Conservation (phyloP, 2,888 invertebrate species). For the Philopedon plagiatum region DNA sequence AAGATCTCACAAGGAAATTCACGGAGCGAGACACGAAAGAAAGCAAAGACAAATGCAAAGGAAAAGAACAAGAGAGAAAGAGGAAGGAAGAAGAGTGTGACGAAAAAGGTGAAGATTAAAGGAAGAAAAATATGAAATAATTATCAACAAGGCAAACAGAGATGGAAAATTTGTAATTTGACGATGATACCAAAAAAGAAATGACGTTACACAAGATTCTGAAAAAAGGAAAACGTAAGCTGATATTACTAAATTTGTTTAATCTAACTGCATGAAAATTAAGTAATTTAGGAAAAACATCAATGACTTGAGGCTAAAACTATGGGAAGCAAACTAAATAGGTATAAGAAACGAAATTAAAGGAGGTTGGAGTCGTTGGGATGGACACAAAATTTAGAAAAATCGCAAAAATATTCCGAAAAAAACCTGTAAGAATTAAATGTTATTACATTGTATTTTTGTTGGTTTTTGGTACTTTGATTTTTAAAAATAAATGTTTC, state of each 20-base stretch:
- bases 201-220: too few species aligned
- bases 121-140: background rate
- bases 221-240: too few species aligned
- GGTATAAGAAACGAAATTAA: background rate
- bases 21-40: background rate
- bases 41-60: background rate
- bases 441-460: background rate
- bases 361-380: background rate
- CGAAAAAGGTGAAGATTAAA: background rate
- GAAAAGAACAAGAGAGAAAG: background rate
- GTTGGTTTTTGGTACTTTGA: conserved; percentile 7
- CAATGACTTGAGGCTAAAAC: too few species aligned
- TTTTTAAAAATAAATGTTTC: background rate
- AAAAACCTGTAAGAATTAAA: background rate
- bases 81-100: background rate
- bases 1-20: conserved; percentile 5
- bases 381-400: conserved; percentile 1
- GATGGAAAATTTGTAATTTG: too few species aligned
- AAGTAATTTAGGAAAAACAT: too few species aligned
- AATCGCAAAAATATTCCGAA: conserved; percentile 5
- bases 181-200: too few species aligned
- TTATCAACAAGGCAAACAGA: too few species aligned
- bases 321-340: too few species aligned
- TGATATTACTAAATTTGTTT: too few species aligned
- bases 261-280: too few species aligned